These are phyloP conservation scores for Tetragonisca angustula DNA, from an alignment of 2,888 invertebrate species.

Conservation along the genomic window DNA sequence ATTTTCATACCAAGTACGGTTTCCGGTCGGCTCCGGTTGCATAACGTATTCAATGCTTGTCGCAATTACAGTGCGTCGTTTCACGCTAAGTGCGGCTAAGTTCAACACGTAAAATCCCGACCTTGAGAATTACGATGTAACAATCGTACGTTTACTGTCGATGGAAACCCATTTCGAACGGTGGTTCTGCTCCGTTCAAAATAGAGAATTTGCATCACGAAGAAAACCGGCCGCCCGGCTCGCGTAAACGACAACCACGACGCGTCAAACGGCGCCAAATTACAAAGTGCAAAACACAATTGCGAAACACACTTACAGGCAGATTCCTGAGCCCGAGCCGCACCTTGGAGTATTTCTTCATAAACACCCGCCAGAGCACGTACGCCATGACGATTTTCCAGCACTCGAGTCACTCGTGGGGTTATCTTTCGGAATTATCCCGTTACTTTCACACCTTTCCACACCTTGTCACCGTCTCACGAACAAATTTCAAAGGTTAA, in stretches of 20 bases:
- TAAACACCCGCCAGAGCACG: constrained; percentile 87
- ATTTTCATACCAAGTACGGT: constrained; percentile 26
- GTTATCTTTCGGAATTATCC: background rate
- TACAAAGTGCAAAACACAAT: constrained; percentile 15
- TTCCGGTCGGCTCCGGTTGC: constrained; percentile 44
- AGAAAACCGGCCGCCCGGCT: constrained; percentile 22
- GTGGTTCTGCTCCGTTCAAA: constrained; percentile 21
- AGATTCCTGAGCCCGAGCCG: constrained; percentile 85
- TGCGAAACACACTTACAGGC: constrained; percentile 77
- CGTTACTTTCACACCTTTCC: background rate
- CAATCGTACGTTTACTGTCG: constrained; percentile 12
- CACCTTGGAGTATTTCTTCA: constrained; percentile 87
- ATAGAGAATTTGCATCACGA: constrained; percentile 37
- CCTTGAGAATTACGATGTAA: constrained; percentile 58
- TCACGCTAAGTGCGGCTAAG: constrained; percentile 46
- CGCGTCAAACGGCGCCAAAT: constrained; percentile 35
- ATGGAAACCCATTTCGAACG: constrained; percentile 26
- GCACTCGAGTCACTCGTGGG: background rate
- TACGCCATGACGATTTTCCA: constrained; percentile 85
- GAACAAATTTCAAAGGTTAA: background rate
- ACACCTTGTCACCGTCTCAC: constrained; percentile 10
- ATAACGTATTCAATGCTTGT: constrained; percentile 52
- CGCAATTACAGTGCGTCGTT: constrained; percentile 43
- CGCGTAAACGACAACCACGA: constrained; percentile 22
- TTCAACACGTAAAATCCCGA: constrained; percentile 50